Evolutionary conservation across 1,140 invertebrate genomes (phyloP).

Genomic region (Neodiprion virginianus): DNA sequence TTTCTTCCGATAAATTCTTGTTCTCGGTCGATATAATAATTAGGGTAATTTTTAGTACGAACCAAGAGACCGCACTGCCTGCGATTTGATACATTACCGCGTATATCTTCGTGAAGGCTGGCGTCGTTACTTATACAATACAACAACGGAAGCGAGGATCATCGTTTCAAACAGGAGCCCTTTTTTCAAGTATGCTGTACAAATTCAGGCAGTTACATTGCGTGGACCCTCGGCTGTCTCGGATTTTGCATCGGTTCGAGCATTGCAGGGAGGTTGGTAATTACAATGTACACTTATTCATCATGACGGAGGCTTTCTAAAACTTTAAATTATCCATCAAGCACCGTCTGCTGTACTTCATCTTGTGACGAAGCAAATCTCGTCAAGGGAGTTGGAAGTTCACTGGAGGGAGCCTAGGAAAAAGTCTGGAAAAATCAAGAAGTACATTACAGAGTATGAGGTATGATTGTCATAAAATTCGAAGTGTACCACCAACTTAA

Average conservation of each 20-base stretch:
- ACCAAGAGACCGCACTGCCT: constrained; percentile 12
- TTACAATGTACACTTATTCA: not conserved
- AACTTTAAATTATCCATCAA: constrained; percentile 9
- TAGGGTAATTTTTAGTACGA: constrained; percentile 8
- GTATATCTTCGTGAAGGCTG: constrained; percentile 13
- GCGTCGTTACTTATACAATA: constrained; percentile 14
- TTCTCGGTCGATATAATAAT: not conserved
- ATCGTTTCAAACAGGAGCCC: constrained; percentile 2
- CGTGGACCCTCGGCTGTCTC: constrained; percentile 4
- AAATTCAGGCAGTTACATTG: constrained; percentile 12
- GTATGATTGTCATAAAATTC: not conserved
- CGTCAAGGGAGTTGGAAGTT: constrained; percentile 8
- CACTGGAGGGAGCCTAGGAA: constrained; percentile 4
- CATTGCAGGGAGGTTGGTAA: constrained; percentile 8
- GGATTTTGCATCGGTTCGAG: not conserved
- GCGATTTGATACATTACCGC: constrained; percentile 9
- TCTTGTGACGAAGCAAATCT: not conserved
- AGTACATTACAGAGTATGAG: constrained; percentile 12
- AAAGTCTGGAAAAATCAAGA: constrained; percentile 8
- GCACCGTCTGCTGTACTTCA: constrained; percentile 2
- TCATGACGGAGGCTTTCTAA: not conserved
- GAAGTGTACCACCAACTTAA: not conserved
- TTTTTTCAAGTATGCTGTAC: constrained; percentile 10
- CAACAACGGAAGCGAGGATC: constrained; percentile 1
- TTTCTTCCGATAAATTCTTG: not conserved